phyloP scores from a whole-genome alignment of 2,113 vertebrate species.

The Pterocles orientalis region DNA sequence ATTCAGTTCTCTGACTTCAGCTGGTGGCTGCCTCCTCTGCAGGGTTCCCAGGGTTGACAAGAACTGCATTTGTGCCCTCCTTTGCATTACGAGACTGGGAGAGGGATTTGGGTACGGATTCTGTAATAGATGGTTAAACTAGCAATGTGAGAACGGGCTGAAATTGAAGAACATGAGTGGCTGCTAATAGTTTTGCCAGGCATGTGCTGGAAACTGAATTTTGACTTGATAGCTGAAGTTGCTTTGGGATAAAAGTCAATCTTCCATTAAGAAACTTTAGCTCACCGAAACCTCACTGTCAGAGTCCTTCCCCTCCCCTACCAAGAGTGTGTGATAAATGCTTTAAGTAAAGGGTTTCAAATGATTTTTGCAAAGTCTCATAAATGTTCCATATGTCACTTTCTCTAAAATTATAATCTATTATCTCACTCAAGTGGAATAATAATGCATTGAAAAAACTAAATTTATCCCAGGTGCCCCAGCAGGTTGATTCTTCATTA shows the following conservation, averaged over 20 bases:
- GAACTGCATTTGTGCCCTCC: background rate
- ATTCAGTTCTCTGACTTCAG: background rate
- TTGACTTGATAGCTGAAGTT: background rate
- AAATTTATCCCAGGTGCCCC: constrained; percentile 63
- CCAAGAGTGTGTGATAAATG: background rate
- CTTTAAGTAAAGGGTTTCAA: constrained; percentile 37
- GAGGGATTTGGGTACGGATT: background rate
- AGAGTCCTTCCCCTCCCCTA: background rate
- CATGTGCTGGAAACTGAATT: background rate
- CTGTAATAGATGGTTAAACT: background rate
- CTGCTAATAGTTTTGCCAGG: background rate
- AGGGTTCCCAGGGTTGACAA: background rate
- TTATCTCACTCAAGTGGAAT: constrained; percentile 64
- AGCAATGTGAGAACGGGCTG: background rate
- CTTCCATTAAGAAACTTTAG: background rate
- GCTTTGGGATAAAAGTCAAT: background rate
- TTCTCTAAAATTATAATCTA: constrained; percentile 58
- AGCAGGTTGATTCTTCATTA: constrained; percentile 67
- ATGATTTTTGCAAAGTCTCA: constrained; percentile 37
- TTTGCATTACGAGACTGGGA: fast-evolving
- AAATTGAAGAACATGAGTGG: background rate
- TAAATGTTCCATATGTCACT: constrained; percentile 61
- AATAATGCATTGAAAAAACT: constrained; percentile 42
- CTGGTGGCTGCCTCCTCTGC: background rate
- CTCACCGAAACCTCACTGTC: background rate